Evolutionary conservation across 2,113 vertebrate species (phyloP).

Genomic region (Megaptera novaeangliae): DNA sequence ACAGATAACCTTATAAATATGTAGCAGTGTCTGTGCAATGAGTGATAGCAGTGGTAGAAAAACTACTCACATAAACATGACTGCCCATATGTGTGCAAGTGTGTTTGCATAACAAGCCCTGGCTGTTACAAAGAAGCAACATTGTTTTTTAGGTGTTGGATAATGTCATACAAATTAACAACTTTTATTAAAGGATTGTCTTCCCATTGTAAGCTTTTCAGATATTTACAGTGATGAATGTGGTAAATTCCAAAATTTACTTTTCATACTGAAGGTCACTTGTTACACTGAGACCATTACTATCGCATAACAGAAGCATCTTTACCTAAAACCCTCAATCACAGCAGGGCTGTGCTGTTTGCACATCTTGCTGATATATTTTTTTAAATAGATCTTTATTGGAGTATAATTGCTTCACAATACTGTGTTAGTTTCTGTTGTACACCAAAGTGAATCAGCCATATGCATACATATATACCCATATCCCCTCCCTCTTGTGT

Average conservation of each 20-base stretch:
- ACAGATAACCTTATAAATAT: conserved; percentile 19
- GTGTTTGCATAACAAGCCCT: neutral
- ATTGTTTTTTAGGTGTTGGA: neutral
- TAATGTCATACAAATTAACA: neutral
- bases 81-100: neutral
- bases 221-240: neutral
- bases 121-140: neutral
- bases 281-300: neutral
- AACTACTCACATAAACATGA: neutral
- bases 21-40: neutral
- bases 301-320: neutral
- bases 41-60: neutral
- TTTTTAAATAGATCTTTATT: too few relatives aligned
- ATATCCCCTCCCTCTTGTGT: too few relatives aligned
- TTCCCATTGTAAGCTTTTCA: neutral
- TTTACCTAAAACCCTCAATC: neutral
- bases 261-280: neutral
- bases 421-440: too few relatives aligned
- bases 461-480: too few relatives aligned
- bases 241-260: neutral
- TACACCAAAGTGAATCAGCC: too few relatives aligned
- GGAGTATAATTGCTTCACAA: too few relatives aligned
- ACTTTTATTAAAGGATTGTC: neutral
- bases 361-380: neutral
- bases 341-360: neutral